Base-by-base conservation (phyloP, 2,113 vertebrate species). In the Osmerus eperlanus region DNA sequence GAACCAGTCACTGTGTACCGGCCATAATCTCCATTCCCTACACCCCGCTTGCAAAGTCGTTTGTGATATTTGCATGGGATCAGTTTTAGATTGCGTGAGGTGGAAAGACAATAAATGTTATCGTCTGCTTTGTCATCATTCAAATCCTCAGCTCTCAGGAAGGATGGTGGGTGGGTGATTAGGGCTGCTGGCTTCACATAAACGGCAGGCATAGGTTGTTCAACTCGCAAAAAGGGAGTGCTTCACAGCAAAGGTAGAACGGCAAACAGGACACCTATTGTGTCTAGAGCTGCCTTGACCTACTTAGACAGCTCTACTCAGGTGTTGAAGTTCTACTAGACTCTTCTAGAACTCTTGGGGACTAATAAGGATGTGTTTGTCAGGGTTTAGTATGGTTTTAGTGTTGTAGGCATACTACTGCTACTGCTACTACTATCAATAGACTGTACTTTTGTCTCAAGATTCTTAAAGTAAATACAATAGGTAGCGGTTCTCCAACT, bases 221-320 rank as follows among this genome's bases (percentile, higher is more conserved):
- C 41, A 11, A 47, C 19, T 65, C 3, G 64, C 7, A 41, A 7
- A 6, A n/a, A 29, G 36, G 47, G 74, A 51, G 60, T 15, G 61
- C 68, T 29, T 18, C 29, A 61, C 67, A n/a, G 19, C 29, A 64
- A 71, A 76, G 19, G 53, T 32, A 21, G 32, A 66, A 54, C 70
- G 75, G 69, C 32, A 70, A 70, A 86, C 79, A 85, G 70, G 18
- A 72, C 64, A 2, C 60, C 78, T 76, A 78, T 84, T 87, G 81
- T 87, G 70, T 54, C 59, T 65, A 19, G 6, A 2, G 41, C 41
- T 47, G 41, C 28, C 18, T 29, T 52, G 56, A 73, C 47, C 74
- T 56, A 25, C 59, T 18, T 65, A 12, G 56, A 47, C 58, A 62
- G 54, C 47, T 51, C 18, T 55, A n/a, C 77, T 83, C 78, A 77